These are phyloP conservation scores for Mixornis gularis DNA, from an alignment of 2,113 vertebrate species.

Conservation along the genomic window DNA sequence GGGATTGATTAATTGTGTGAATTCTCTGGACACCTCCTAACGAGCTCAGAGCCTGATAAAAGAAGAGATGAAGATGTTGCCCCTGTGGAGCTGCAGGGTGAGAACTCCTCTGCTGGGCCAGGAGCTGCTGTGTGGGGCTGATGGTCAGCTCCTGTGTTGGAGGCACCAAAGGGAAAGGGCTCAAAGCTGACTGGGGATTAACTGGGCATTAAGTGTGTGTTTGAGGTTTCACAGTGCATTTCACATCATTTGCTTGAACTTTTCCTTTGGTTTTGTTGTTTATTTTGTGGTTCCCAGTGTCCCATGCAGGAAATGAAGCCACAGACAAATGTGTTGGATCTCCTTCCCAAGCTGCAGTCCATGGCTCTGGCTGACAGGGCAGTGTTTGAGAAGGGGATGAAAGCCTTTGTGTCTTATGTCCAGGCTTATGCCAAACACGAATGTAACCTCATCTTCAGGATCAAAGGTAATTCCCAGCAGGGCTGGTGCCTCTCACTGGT, in stretches of 20 bases:
- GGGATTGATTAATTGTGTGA: background rate
- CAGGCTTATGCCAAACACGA: conserved; percentile 95
- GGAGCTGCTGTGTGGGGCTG: background rate
- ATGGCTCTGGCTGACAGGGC: conserved; percentile 85
- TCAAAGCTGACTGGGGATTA: background rate
- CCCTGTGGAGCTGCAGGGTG: background rate
- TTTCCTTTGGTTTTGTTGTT: background rate
- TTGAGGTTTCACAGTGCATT: background rate
- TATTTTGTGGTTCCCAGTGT: conserved; percentile 72
- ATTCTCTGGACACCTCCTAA: background rate
- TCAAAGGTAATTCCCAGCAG: conserved; percentile 80
- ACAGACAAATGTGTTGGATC: conserved; percentile 70
- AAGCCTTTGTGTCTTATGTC: conserved; percentile 86
- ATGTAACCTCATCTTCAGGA: conserved; percentile 90
- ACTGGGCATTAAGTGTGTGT: background rate
- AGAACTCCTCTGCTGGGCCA: background rate
- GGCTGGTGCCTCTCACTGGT: background rate
- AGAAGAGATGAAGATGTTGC: background rate
- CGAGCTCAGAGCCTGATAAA: background rate
- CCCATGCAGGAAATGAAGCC: conserved; percentile 83
- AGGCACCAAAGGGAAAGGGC: background rate
- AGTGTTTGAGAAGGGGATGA: conserved; percentile 88
- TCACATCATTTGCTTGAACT: background rate
- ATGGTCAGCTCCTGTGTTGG: background rate
- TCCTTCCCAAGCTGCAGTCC: conserved; percentile 84